These are phyloP conservation scores for Cynocephalus volans DNA, from an alignment of 2,113 vertebrate genomes.

Conservation along the genomic window DNA sequence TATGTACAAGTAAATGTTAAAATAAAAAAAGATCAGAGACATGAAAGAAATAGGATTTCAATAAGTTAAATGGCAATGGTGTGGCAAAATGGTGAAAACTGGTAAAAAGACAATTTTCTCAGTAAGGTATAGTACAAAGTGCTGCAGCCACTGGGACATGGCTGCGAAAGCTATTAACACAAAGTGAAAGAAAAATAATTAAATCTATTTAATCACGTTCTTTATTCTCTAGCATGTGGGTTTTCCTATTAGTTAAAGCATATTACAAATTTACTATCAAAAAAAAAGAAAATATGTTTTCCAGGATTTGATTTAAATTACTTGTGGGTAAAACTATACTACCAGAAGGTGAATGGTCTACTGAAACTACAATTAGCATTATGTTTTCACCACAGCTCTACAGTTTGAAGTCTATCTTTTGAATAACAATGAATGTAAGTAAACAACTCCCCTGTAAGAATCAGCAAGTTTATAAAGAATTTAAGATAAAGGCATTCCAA, in stretches of 20 bases:
- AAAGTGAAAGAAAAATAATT: background rate
- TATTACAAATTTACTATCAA: background rate
- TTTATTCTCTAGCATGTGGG: background rate
- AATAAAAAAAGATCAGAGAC: background rate
- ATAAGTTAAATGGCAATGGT: background rate
- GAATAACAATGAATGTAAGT: background rate
- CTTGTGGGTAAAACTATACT: background rate
- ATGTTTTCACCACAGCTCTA: background rate
- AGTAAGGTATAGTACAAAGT: background rate
- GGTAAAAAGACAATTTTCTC: background rate
- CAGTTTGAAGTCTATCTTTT: background rate
- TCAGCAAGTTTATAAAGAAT: slow-evolving; percentile 46
- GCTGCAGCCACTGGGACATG: accelerated
- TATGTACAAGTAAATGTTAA: too few relatives aligned
- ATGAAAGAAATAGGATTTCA: background rate
- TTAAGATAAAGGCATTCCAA: slow-evolving; percentile 41
- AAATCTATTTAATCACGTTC: background rate
- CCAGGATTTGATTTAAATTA: slow-evolving; percentile 35
- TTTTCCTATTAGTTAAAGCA: background rate
- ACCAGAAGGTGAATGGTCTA: background rate
- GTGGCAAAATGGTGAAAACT: background rate
- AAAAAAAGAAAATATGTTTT: background rate
- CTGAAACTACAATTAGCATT: slow-evolving; percentile 48
- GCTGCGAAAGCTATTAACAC: background rate
- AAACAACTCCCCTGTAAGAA: slow-evolving; percentile 59